phyloP scores from a whole-genome alignment of 2,888 invertebrate species.

The Lithophane semibrunnea region DNA sequence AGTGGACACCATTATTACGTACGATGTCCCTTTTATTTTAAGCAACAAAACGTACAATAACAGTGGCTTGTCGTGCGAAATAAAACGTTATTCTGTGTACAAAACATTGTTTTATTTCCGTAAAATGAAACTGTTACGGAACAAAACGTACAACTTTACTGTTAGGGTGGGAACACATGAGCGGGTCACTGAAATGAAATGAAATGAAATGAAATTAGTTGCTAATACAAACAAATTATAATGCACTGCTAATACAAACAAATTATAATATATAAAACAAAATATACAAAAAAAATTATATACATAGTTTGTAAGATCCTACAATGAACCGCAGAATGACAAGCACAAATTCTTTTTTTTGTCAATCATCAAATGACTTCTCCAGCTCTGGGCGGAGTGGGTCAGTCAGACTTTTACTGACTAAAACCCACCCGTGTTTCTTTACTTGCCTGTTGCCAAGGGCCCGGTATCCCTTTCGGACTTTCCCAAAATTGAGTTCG shows the following conservation, averaged over 20 bases:
- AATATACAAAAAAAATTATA: not conserved
- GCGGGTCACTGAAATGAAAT: not conserved
- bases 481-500: too few species aligned
- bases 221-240: not conserved
- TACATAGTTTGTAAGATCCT: not conserved
- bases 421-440: too few species aligned
- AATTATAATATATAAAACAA: too few species aligned
- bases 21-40: slow-evolving; percentile 17
- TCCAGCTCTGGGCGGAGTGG: too few species aligned
- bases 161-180: slow-evolving; percentile 31
- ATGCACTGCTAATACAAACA: not conserved
- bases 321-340: too few species aligned
- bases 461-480: too few species aligned
- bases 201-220: too few species aligned
- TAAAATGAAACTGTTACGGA: slow-evolving; percentile 46
- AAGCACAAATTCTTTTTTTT: too few species aligned
- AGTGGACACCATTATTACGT: slow-evolving; percentile 12
- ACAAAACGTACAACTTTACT: slow-evolving; percentile 34
- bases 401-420: too few species aligned
- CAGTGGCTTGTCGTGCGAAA: slow-evolving; percentile 29
- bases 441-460: too few species aligned
- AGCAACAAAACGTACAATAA: slow-evolving; percentile 29
- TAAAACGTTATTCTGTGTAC: slow-evolving; percentile 45
- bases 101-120: slow-evolving; percentile 47
- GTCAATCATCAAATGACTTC: too few species aligned